Evolutionary conservation across 2,797 vertebrate species (phyloP), one percentile per base, ranked within the genome.

Genomic region (Anas flavirostris): DNA sequence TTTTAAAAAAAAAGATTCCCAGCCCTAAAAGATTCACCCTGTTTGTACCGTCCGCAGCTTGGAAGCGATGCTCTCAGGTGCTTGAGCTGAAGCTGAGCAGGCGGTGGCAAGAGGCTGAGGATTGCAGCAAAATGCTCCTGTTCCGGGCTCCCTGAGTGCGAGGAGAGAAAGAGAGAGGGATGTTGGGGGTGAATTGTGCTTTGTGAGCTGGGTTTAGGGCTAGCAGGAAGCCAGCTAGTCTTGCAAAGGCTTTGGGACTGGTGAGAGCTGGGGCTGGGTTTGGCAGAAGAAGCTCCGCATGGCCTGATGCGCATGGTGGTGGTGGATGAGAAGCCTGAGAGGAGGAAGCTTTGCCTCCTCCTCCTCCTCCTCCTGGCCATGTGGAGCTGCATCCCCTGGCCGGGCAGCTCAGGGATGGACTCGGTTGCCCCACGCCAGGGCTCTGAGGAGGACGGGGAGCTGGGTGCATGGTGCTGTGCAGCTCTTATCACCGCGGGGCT

Each of bases 391-490:
- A 0, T 4, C 18, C 39, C 8, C 37, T 19, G 22, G 39, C 3
- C 5, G 3, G 1, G 1, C 28, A 33, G 26, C n/a, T 58, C 43
- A 5, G 0, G 2, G n/a, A 2, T 4, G 3, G 33, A 7, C 23
- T 39, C 21, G 6, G 23, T 14, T 4, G 0, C 21, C 48, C 43
- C 52, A 2, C 0, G 0, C 5, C 7, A 8, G 72, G 55, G 33
- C 16, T 16, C 1, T 15, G 48, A 37, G 63, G 7, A 31, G 64
- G 76, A 1, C 52, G 21, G 12, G 62, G 62, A 14, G 29, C 2
- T 21, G 0, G 18, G 31, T n/a, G 55, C 31, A 19, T 12, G 55
- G 29, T 56, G 50, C 50, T 52, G 25, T 28, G 50, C 62, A 60
- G 58, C 67, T 53, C 66, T 76, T 26, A 43, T 16, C 26, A 2